These are phyloP conservation scores for Geotria australis DNA, from an alignment of 2,797 vertebrate species.

Conservation along the genomic window DNA sequence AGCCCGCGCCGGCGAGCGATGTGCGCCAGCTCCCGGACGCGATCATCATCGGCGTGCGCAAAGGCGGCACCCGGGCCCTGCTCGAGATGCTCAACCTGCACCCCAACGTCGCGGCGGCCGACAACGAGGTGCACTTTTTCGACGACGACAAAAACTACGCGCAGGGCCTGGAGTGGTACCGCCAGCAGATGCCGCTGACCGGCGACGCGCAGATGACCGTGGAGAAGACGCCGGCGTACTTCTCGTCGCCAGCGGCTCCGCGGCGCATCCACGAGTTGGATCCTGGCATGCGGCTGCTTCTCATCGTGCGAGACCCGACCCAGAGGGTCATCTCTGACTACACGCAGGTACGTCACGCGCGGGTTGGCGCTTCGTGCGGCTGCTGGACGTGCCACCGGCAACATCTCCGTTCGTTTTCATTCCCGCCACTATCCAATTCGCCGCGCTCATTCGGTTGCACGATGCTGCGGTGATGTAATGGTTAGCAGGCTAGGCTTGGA, in stretches of 20 bases:
- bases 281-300: conserved; percentile 17
- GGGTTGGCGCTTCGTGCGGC: conserved; percentile 4
- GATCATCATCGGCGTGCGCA: conserved; percentile 75
- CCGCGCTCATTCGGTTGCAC: too few species aligned
- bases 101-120: conserved; percentile 8
- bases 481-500: too few species aligned
- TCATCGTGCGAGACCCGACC: conserved; percentile 30
- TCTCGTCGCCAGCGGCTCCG: conserved; percentile 17
- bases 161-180: conserved; percentile 27
- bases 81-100: conserved; percentile 14
- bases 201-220: conserved; percentile 17
- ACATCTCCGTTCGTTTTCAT: too few species aligned
- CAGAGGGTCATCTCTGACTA: conserved; percentile 37
- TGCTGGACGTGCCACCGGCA: too few species aligned
- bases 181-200: conserved; percentile 27
- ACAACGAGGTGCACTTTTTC: conserved; percentile 33
- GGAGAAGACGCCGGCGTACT: conserved; percentile 41
- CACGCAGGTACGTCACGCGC: conserved; percentile 38
- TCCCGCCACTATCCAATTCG: too few species aligned
- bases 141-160: conserved; percentile 31
- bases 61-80: conserved; percentile 11
- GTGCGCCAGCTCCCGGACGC: conserved; percentile 69
- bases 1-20: neutral
- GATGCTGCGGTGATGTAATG: too few species aligned
- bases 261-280: conserved; percentile 17